Evolutionary conservation across 2,113 vertebrate species (phyloP), one percentile per base, ranked within the genome.

Genomic region (Ellobius talpinus): DNA sequence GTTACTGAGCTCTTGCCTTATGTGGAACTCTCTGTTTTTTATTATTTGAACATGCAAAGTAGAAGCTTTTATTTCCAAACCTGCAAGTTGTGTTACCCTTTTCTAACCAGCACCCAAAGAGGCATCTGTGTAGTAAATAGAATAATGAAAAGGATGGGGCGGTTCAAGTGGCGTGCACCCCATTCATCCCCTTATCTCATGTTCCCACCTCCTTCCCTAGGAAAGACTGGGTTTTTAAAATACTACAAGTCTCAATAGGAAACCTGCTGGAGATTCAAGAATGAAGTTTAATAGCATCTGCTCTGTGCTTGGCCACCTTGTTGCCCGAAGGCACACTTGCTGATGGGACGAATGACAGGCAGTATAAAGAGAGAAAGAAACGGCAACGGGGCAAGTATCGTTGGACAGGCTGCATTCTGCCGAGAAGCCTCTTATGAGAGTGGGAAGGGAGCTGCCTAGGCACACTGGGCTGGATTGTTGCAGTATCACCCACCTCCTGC

Each of bases 261-360:
- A 96, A 87, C 66, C 36, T 82, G 58, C 66, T 73, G 36, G 91
- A 76, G 45, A 91, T 45, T 42, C 81, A 76, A 86, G 82, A 94
- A 14, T 39, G 50, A 39, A 76, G 45, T 93, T n/a, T 94, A 72
- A 73, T 77, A 81, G 77, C 89, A 36, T 85, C 82, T 81, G 81
- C 58, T 63, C 4, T n/a, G 77, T 89, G 87, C 33, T 72, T 39
- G 81, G 66, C 63, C 96, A 68, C 76, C 77, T 92, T 84, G 36
- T 66, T 78, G 55, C 63, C 72, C 7, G 47, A 66, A 66, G 70
- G 63, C 88, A 93, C 47, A 72, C 63, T 73, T 65, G 17, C 47
- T 29, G 24, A 19, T 47, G 92, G 77, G 70, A 88, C 94, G 90
- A 89, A 78, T 85, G 90, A 74, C 90, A 36, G 87, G 36, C 26